phyloP scores from a whole-genome alignment of 2,888 invertebrate genomes.

The Micropterix aruncella region DNA sequence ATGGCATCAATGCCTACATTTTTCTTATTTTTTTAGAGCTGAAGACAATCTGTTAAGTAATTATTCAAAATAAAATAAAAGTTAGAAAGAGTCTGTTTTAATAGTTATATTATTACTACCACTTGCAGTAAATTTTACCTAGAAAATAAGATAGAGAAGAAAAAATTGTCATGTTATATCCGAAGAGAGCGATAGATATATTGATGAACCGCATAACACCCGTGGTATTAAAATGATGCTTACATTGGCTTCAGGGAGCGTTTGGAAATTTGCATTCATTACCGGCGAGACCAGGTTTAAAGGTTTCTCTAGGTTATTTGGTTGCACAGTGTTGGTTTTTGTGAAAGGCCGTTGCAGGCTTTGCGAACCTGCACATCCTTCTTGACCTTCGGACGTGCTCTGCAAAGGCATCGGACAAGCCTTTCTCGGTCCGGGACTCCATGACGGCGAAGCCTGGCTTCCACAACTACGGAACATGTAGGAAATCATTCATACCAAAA shows the following conservation, averaged over 20 bases:
- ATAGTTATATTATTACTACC: no score
- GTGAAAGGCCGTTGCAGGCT: conserved; percentile 30
- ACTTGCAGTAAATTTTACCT: no score
- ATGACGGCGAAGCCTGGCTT: conserved; percentile 19
- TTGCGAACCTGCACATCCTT: conserved; percentile 22
- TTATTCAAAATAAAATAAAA: no score
- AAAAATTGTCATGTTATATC: no score
- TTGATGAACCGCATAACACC: no score
- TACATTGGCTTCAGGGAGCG: background rate
- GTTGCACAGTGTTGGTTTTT: conserved; percentile 40
- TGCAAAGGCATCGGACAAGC: conserved; percentile 29
- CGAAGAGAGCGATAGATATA: no score
- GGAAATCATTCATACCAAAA: conserved; percentile 16
- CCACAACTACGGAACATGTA: conserved; percentile 23
- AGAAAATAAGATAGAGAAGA: no score
- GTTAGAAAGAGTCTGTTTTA: no score
- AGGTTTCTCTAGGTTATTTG: conserved; percentile 12
- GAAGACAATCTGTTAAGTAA: no score
- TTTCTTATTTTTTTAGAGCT: no score
- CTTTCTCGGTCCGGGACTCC: conserved; percentile 28
- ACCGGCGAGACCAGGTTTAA: conserved; percentile 15
- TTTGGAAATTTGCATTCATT: background rate
- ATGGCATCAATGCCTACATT: no score
- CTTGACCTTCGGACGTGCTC: conserved; percentile 24
- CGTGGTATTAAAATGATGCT: no score